Percentiles rank a stretch among this genome's conserved stretches.
Conservation (phyloP, 2,797 vertebrate genomes). For the Labeo calbasu region DNA sequence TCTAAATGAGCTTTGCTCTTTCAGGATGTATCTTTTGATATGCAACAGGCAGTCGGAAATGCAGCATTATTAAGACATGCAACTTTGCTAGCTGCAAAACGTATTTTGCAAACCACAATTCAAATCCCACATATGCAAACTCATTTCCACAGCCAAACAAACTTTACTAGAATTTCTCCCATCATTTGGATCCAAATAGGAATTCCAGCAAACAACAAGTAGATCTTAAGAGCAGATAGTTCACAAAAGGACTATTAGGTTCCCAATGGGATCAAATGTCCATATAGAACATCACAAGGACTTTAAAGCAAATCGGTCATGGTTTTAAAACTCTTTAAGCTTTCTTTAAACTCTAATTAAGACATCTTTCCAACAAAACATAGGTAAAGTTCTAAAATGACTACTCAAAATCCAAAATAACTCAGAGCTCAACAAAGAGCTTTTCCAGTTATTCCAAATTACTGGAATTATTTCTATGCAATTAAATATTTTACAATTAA, state of each 20-base stretch:
- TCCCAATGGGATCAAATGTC: neutral
- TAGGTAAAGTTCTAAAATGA: neutral
- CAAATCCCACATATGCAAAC: neutral
- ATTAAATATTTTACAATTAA: neutral
- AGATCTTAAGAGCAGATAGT: neutral
- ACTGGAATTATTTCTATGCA: neutral
- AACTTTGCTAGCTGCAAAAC: neutral
- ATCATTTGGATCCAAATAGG: neutral
- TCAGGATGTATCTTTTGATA: slow-evolving; percentile 11
- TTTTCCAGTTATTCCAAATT: neutral
- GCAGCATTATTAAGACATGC: neutral
- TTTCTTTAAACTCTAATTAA: neutral
- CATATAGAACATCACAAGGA: neutral
- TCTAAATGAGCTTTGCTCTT: neutral
- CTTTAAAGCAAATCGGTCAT: neutral
- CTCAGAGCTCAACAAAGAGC: neutral
- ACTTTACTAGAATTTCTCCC: neutral
- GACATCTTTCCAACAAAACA: neutral
- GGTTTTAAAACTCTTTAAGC: neutral
- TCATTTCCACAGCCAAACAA: neutral
- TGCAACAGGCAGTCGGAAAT: neutral
- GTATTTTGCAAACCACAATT: neutral
- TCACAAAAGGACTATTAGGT: neutral
- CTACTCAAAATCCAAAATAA: neutral
- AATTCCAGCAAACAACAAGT: slow-evolving; percentile 22